Percentiles rank a stretch among this genome's conserved stretches.
These are phyloP conservation scores for Myotis lucifugus DNA, from an alignment of 2,113 vertebrate species.

Conservation along the genomic window DNA sequence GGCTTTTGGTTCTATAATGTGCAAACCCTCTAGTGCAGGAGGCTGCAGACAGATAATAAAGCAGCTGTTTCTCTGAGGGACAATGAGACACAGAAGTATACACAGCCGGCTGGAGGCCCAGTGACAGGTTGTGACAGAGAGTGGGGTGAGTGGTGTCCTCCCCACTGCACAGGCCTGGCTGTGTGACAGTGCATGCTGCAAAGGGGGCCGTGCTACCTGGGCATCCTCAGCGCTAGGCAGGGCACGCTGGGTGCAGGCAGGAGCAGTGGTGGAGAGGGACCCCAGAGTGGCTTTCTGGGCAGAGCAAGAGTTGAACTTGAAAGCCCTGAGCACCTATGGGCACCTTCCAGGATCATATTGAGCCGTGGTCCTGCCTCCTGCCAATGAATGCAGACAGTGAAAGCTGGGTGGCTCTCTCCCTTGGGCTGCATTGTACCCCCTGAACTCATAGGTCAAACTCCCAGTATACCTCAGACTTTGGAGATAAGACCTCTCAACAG, in stretches of 20 bases:
- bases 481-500: neutral
- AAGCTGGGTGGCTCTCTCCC: neutral
- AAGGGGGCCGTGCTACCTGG: fast-evolving
- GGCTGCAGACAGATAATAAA: neutral
- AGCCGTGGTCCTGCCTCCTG: neutral
- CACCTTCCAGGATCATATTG: neutral
- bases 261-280: neutral
- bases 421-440: neutral
- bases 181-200: neutral
- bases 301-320: neutral
- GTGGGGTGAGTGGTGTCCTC: fast-evolving
- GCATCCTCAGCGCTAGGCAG: neutral
- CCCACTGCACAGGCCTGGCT: fast-evolving
- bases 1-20: neutral
- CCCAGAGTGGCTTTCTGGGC: neutral
- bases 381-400: neutral
- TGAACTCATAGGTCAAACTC: neutral
- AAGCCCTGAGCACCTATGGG: neutral
- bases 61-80: neutral
- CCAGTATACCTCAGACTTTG: neutral
- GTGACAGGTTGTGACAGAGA: neutral
- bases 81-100: neutral
- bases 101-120: neutral
- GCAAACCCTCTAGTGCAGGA: neutral
- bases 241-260: neutral